These are phyloP conservation scores for Heliothis virescens DNA, from an alignment of 1,140 invertebrate species.

Conservation along the genomic window DNA sequence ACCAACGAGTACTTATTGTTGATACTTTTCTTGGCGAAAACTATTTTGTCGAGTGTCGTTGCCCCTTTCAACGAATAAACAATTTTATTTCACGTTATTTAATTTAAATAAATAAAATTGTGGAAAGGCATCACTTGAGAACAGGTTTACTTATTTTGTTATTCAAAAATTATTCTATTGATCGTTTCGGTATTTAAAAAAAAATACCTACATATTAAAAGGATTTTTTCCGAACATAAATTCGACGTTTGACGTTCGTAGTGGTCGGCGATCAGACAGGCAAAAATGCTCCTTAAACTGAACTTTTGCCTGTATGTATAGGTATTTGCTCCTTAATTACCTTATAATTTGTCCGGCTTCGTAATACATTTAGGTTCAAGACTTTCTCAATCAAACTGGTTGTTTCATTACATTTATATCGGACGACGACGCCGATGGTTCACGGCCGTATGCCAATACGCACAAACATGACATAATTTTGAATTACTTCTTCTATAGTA, in stretches of 20 bases:
- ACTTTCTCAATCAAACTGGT: slow-evolving; percentile 25
- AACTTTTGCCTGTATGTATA: too few species aligned
- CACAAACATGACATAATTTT: background rate
- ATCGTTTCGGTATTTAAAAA: too few species aligned
- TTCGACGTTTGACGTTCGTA: too few species aligned
- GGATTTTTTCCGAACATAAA: too few species aligned
- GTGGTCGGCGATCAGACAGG: too few species aligned
- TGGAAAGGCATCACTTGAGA: too few species aligned
- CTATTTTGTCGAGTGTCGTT: background rate
- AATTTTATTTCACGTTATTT: background rate
- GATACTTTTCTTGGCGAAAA: background rate
- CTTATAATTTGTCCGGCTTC: background rate
- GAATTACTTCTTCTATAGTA: background rate
- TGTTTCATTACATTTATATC: slow-evolving; percentile 30
- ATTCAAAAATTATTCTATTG: too few species aligned
- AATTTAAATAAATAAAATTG: background rate
- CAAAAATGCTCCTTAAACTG: too few species aligned
- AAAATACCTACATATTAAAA: too few species aligned
- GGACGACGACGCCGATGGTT: slow-evolving; percentile 16
- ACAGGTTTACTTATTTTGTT: too few species aligned
- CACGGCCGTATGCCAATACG: slow-evolving; percentile 10
- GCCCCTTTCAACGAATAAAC: background rate
- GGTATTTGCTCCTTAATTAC: too few species aligned
- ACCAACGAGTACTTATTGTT: background rate
- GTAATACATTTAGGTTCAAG: background rate